Conservation (phyloP, 2,113 vertebrate genomes). For the Macquaria australasica region DNA sequence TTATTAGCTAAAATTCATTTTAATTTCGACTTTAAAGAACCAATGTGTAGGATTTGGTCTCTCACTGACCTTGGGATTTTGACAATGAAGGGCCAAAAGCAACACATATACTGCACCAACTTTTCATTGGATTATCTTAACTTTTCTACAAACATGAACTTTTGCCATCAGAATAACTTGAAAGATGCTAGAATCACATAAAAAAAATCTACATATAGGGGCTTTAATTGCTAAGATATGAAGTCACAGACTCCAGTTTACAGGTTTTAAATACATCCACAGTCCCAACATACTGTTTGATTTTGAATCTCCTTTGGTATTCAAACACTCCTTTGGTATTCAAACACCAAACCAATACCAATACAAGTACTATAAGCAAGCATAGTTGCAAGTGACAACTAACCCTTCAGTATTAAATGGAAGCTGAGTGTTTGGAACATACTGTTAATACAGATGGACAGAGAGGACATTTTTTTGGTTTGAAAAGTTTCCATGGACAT, state of each 20-base stretch:
- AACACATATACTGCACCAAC: neutral
- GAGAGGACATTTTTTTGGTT: neutral
- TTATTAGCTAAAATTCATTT: too few species aligned
- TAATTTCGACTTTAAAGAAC: too few species aligned
- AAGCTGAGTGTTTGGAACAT: neutral
- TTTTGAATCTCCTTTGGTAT: too few species aligned
- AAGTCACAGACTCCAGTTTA: neutral
- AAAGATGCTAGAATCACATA: neutral
- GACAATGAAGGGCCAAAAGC: too few species aligned
- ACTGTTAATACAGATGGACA: neutral
- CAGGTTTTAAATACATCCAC: neutral
- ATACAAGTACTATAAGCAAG: too few species aligned
- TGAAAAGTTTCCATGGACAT: too few species aligned
- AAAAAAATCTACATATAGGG: too few species aligned
- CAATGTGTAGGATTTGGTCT: too few species aligned
- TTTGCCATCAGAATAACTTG: neutral
- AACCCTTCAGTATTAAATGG: neutral
- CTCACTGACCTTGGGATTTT: too few species aligned
- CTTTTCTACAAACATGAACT: too few species aligned
- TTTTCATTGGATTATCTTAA: neutral
- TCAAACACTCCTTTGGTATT: too few species aligned
- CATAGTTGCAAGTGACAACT: neutral
- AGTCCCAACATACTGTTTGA: neutral
- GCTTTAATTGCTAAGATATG: neutral
- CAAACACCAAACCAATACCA: too few species aligned